Evolutionary conservation across 2,888 invertebrate species (phyloP).

Genomic region (Lobophora halterata): DNA sequence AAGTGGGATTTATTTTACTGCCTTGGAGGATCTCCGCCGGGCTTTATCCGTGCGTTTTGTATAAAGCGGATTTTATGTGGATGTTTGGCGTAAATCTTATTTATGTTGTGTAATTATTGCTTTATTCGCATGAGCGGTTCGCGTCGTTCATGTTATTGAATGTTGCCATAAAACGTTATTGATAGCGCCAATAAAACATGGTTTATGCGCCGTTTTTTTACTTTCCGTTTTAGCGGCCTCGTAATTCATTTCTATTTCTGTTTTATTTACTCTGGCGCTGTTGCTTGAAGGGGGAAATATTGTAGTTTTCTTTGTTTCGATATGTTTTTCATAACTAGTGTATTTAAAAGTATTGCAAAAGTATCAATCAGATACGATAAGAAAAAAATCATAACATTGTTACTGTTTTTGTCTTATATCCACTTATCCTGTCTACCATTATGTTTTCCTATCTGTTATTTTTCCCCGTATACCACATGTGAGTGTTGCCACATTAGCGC

Average conservation of each 20-base stretch:
- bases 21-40: conserved; percentile 60
- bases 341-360: too few species aligned
- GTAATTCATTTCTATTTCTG: conserved; percentile 47
- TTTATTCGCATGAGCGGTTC: conserved; percentile 69
- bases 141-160: conserved; percentile 71
- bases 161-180: conserved; percentile 75
- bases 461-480: conserved; percentile 19
- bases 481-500: conserved; percentile 32
- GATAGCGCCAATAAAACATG: conserved; percentile 69
- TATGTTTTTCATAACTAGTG: too few species aligned
- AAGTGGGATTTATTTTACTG: conserved; percentile 78
- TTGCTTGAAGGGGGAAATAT: neutral
- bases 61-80: conserved; percentile 70
- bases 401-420: conserved; percentile 1
- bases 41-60: conserved; percentile 70
- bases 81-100: conserved; percentile 67
- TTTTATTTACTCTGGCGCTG: conserved; percentile 23
- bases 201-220: conserved; percentile 62
- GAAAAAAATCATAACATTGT: too few species aligned
- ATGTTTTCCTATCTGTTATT: conserved; percentile 16
- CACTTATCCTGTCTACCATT: conserved; percentile 7
- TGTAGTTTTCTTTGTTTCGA: neutral
- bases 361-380: too few species aligned
- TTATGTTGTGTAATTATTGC: conserved; percentile 75
- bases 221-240: conserved; percentile 53